phyloP scores from a whole-genome alignment of 2,113 vertebrate species.

The Gallinago paraguaiae region DNA sequence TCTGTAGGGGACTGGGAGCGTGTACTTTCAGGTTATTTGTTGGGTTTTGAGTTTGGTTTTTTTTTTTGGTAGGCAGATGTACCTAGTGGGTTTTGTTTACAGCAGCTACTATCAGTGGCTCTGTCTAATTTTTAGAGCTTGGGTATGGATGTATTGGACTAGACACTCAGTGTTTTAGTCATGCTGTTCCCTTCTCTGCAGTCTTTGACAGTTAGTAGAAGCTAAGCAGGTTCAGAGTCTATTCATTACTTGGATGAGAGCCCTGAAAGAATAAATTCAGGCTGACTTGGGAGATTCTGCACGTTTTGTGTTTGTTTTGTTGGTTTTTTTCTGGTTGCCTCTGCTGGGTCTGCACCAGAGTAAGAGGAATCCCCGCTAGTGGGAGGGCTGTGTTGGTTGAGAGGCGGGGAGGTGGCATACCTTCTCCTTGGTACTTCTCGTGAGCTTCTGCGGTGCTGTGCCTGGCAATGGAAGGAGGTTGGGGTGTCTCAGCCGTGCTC shows the following conservation, averaged over 20 bases:
- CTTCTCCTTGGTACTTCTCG: neutral
- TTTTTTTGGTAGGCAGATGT: neutral
- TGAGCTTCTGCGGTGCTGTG: neutral
- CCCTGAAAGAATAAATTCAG: conserved; percentile 7
- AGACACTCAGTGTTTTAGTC: neutral
- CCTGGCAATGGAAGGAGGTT: neutral
- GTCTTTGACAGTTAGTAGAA: neutral
- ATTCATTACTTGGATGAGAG: neutral
- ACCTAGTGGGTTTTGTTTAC: conserved; percentile 25
- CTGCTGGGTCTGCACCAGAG: neutral
- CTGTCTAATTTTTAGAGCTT: conserved; percentile 10
- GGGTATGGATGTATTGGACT: conserved; percentile 38
- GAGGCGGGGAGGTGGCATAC: neutral
- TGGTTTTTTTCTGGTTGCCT: neutral
- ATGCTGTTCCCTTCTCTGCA: neutral
- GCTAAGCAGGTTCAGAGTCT: neutral
- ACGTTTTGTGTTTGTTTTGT: neutral
- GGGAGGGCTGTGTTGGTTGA: neutral
- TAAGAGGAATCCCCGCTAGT: neutral
- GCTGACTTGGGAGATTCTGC: neutral
- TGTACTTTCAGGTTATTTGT: neutral
- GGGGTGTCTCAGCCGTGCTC: neutral
- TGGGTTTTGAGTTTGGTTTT: neutral
- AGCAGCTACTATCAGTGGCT: conserved; percentile 3
- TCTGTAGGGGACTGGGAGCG: neutral